Base-by-base conservation (phyloP, 1,140 invertebrate species). In the Schlechtendalia chinensis region DNA sequence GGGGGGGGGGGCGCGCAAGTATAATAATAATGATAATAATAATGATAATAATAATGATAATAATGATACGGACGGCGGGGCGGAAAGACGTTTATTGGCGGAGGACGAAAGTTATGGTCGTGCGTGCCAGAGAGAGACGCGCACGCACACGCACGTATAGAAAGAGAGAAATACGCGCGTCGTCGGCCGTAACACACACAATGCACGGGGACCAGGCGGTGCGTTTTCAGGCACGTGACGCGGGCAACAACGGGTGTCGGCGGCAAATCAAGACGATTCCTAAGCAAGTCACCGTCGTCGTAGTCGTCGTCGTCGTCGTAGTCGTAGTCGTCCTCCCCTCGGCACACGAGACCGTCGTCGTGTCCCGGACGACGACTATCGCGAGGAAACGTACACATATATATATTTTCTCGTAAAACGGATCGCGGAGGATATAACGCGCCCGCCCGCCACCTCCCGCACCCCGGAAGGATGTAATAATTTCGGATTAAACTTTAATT, bases 401-500 rank as follows among this genome's bases (percentile, higher is more conserved):
- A n/a, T n/a, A n/a, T n/a, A n/a, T n/a, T n/a, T n/a, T n/a, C n/a
- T n/a, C n/a, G n/a, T 8, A 39, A 39, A 39, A 39, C 32, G 32
- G 32, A 67, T 32, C 32, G 19, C 32, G 12, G 3, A 50, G 19
- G n/a, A n/a, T n/a, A 69, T 69, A 50, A 69, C 39, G 32, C 61
- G 8, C 29, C 10, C 29, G 17, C 32, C 63, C 32, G 32, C 12
- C 5, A 6, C 5, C 45, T 5, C 65, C 22, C 19, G 16, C 22
- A 50, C 69, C 19, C 24, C 24, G 17, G 27, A 54, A 72, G 50
- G 47, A 29, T 61, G 45, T 79, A 79, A 79, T 79, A 79, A 79
- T 79, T 79, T 61, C 45, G 75, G 75, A 79, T 63, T 79, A 79
- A 79, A 79, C 75, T 79, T 79, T 79, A 79, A 79, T 79, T 79